A percentile compares a stretch with the other conserved stretches of the same genome.
Evolutionary conservation across 2,113 vertebrate species (phyloP).

Genomic region (Grus americana): DNA sequence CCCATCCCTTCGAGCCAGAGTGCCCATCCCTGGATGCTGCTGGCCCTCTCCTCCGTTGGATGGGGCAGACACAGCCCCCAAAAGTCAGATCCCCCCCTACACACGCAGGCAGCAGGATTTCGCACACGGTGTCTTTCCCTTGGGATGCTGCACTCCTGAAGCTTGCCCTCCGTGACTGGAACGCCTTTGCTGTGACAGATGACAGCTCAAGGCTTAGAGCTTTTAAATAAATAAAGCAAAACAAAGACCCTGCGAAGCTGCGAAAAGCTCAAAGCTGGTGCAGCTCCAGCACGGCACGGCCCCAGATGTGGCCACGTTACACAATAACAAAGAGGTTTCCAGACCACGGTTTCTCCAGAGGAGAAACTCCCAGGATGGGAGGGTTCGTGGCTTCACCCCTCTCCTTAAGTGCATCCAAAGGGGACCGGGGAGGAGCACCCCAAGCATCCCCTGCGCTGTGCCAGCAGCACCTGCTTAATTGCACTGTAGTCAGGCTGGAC

Average conservation of each 20-base stretch:
- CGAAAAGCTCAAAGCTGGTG: not conserved
- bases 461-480: not conserved
- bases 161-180: not conserved
- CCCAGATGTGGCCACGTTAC: not conserved
- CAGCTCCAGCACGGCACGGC: not conserved
- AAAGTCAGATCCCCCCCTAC: not conserved
- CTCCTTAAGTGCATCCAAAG: not conserved
- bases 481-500: not conserved
- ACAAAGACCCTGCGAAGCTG: not conserved
- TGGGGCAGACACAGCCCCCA: not conserved
- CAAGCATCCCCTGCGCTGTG: not conserved
- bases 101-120: not conserved
- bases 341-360: not conserved
- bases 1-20: not conserved
- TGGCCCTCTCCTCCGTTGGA: not conserved
- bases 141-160: not conserved
- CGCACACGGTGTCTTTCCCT: not conserved
- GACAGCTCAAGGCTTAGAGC: not conserved
- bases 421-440: accelerated
- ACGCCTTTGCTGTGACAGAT: not conserved
- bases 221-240: conserved; percentile 19
- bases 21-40: not conserved
- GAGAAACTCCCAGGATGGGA: not conserved
- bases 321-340: not conserved
- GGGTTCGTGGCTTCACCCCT: not conserved